Evolutionary conservation across 2,888 invertebrate genomes (phyloP).

Genomic region (Melolontha melolontha): DNA sequence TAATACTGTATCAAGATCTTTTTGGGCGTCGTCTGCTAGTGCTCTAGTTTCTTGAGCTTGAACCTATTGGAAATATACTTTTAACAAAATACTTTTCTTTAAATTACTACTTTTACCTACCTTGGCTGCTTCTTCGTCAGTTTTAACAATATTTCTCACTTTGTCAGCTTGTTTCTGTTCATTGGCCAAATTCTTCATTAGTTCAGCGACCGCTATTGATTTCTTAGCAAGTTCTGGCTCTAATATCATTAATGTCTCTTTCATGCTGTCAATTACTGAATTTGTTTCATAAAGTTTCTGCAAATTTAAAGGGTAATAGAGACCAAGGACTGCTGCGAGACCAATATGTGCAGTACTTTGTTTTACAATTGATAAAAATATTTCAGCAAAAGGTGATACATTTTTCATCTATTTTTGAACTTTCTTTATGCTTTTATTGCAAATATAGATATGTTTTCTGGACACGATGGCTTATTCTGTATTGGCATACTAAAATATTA

Average conservation of each 20-base stretch:
- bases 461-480: no score
- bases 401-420: no score
- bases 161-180: slow-evolving; percentile 86
- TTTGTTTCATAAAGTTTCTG: slow-evolving; percentile 87
- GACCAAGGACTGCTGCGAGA: no score
- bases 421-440: no score
- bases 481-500: no score
- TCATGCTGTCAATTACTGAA: slow-evolving; percentile 85
- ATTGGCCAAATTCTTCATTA: slow-evolving; percentile 80
- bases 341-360: no score
- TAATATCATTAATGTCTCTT: slow-evolving; percentile 82
- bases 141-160: slow-evolving; percentile 82
- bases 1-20: slow-evolving; percentile 86
- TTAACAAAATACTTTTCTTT: not conserved
- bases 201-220: slow-evolving; percentile 78
- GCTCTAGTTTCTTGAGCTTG: slow-evolving; percentile 88
- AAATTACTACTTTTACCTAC: slow-evolving; percentile 60
- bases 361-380: no score
- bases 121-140: slow-evolving; percentile 87
- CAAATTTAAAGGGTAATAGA: slow-evolving; percentile 44
- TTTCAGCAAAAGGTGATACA: no score
- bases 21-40: slow-evolving; percentile 87
- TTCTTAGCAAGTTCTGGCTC: slow-evolving; percentile 85
- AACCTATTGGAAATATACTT: slow-evolving; percentile 64
- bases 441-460: no score